Base-by-base conservation (phyloP, 2,113 vertebrate genomes). In the Campylomormyrus tamandua region DNA sequence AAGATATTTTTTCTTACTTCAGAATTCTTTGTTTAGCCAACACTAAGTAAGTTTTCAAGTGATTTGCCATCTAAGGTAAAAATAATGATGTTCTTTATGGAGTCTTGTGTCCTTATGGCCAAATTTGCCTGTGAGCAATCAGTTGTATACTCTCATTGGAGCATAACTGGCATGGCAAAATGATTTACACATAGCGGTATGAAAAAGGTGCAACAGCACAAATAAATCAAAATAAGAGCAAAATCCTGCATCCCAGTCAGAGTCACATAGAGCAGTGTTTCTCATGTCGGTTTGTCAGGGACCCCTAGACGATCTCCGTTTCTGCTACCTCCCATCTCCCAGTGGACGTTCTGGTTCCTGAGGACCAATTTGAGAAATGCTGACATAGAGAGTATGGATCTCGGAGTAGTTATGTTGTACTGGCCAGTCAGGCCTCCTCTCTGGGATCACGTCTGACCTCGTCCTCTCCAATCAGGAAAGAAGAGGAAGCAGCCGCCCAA, bases 401-500 rank as follows among this genome's bases (percentile, higher is more conserved):
- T 74, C 3, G 0, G 31, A 77, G 35, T 19, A 10, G 35, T 80
- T 80, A 6, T 17, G 5, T 42, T 42, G 74, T 80, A 80, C 35
- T 42, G 74, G 35, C 15, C 35, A 80, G 74, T 42, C 74, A 42
- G 35, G 74, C 74, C 31, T 39, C 17, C 15, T 39, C 31, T 39
- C 31, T 6, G 15, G 31, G 35, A 77, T 35, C 70, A 77, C 3
- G 6, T 11, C 10, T 80, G 74, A 80, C 17, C 74, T 80, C 35
- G 8, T 42, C 13, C 45, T 84, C 39, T 84, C 45, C 24, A 3
- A 2, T 88, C 66, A 96, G 96, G 91, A 94, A 96, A 95, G 31
- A 62, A 66, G 97, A 98, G 90, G 94, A 93, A 92, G 96, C 89
- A 93, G 95, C 93, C 92, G 96, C 94, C 91, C 93, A 86, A 1